Evolutionary conservation across 2,888 invertebrate species (phyloP).

Genomic region (Epinotia brunnichana): DNA sequence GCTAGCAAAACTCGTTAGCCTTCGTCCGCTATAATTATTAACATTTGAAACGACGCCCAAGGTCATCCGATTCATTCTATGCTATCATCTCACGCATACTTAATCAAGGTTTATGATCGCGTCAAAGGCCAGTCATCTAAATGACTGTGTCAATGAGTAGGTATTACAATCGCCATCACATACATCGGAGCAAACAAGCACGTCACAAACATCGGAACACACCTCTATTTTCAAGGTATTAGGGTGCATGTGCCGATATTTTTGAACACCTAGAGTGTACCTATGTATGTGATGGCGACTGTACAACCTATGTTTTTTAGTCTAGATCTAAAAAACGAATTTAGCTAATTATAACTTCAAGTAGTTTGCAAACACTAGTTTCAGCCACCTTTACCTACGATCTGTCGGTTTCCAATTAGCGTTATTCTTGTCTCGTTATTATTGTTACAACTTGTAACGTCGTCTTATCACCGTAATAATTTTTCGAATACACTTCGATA

Average conservation of each 20-base stretch:
- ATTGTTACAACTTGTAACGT: too few relatives aligned
- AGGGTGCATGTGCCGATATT: too few relatives aligned
- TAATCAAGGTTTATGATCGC: slow-evolving; percentile 37
- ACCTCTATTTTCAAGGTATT: too few relatives aligned
- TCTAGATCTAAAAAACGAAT: not conserved
- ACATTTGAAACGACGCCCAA: slow-evolving; percentile 26
- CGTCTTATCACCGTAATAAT: not conserved
- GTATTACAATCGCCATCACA: too few relatives aligned
- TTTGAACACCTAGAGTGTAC: too few relatives aligned
- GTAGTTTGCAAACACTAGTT: not conserved
- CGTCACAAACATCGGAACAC: too few relatives aligned
- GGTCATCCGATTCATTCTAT: slow-evolving; percentile 26
- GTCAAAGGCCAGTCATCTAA: not conserved
- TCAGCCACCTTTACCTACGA: not conserved
- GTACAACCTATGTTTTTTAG: not conserved
- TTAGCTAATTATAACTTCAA: not conserved
- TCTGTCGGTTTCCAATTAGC: not conserved
- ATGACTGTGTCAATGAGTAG: slow-evolving; percentile 2
- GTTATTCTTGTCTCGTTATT: too few relatives aligned
- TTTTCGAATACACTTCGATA: not conserved
- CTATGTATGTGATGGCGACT: too few relatives aligned
- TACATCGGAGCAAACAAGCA: too few relatives aligned
- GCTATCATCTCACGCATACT: slow-evolving; percentile 23
- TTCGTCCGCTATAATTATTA: slow-evolving; percentile 28
- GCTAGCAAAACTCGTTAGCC: slow-evolving; percentile 28